These are phyloP conservation scores for Lepus americanus DNA, from an alignment of 2,113 vertebrate species.

Conservation along the genomic window DNA sequence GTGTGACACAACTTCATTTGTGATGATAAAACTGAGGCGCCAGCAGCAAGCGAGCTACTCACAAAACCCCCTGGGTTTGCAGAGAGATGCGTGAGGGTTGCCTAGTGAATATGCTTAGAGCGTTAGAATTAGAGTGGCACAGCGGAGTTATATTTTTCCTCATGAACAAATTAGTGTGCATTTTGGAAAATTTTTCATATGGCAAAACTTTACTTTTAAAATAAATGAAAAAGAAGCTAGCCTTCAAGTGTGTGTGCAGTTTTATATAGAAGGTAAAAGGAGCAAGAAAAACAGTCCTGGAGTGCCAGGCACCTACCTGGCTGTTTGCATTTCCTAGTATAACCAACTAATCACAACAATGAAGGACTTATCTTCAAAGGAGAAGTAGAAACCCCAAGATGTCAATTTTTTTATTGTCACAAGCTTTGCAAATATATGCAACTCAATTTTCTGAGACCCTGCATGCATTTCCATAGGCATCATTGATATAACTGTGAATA, in stretches of 20 bases:
- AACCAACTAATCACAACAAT: neutral
- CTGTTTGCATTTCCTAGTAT: neutral
- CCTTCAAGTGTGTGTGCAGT: neutral
- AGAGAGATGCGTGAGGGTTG: neutral
- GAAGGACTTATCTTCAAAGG: neutral
- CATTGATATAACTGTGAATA: neutral
- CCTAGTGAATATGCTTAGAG: neutral
- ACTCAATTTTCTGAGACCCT: neutral
- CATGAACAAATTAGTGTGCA: neutral
- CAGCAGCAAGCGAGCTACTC: neutral
- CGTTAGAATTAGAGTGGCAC: neutral
- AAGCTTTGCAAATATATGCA: neutral
- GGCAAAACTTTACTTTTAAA: neutral
- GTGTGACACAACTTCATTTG: neutral
- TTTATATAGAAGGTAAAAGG: neutral
- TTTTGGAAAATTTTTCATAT: constrained; percentile 36
- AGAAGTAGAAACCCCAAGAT: neutral
- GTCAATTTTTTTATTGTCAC: neutral
- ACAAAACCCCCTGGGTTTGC: neutral
- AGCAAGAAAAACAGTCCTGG: neutral
- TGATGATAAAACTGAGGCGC: neutral
- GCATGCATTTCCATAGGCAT: neutral
- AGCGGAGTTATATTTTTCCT: neutral
- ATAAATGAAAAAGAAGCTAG: neutral
- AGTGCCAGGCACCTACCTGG: neutral